A percentile compares a stretch with the other conserved stretches of the same genome.
phyloP scores from a whole-genome alignment of 2,113 vertebrate species.

The Ictidomys tridecemlineatus region DNA sequence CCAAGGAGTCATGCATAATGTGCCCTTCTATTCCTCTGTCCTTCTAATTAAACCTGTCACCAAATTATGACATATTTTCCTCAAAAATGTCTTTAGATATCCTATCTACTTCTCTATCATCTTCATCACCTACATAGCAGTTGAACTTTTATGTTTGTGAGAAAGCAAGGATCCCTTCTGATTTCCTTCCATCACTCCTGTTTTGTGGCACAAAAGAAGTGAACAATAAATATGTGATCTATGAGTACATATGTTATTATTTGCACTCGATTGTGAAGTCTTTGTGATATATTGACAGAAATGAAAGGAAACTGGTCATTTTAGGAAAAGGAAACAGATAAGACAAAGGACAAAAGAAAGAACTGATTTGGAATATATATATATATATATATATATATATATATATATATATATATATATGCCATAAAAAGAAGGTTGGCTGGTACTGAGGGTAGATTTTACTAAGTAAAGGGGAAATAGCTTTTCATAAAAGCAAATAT shows the following conservation, averaged over 20 bases:
- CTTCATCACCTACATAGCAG: background rate
- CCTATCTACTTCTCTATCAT: background rate
- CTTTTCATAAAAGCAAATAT: background rate
- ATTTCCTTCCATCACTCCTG: background rate
- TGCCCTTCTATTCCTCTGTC: background rate
- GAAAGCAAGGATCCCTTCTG: background rate
- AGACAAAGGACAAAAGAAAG: constrained; percentile 22
- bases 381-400: too few relatives aligned
- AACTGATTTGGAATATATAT: background rate
- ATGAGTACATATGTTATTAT: constrained; percentile 9
- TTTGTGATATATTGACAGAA: constrained; percentile 47
- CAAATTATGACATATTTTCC: background rate
- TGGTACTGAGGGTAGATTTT: background rate
- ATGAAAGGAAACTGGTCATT: constrained; percentile 48
- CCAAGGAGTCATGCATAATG: background rate
- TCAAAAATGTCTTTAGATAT: background rate
- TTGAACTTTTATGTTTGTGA: constrained; percentile 17
- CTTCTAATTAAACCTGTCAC: background rate
- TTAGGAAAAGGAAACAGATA: constrained; percentile 35
- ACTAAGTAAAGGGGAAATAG: constrained; percentile 12
- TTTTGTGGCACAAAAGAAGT: background rate
- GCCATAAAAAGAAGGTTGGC: background rate
- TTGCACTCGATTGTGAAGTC: background rate
- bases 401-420: background rate
- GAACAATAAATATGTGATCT: background rate